Evolutionary conservation across 1,140 invertebrate species (phyloP).

Genomic region (Nephila pilipes): DNA sequence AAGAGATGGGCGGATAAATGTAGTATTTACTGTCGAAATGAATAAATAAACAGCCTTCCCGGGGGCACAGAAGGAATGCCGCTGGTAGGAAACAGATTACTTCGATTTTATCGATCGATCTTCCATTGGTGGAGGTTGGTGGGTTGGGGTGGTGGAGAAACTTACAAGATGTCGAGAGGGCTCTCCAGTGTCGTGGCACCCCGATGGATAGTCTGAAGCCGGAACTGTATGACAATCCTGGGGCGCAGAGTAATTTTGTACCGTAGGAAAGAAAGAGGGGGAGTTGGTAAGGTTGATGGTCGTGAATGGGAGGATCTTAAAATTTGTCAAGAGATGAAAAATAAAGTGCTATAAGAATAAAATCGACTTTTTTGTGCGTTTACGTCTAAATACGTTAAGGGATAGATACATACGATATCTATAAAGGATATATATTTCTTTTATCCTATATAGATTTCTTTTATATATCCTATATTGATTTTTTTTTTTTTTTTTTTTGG

Average conservation of each 20-base stretch:
- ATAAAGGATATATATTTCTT: no score
- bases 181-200: background rate
- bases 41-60: conserved; percentile 62
- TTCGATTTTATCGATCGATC: conserved; percentile 71
- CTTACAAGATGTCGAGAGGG: conserved; percentile 50
- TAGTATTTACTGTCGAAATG: conserved; percentile 70
- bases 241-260: background rate
- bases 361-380: no score
- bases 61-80: conserved; percentile 48
- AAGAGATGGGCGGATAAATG: conserved; percentile 57
- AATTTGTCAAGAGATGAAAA: no score
- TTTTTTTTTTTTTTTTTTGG: no score
- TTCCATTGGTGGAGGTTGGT: background rate
- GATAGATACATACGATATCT: no score
- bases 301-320: no score
- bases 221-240: background rate
- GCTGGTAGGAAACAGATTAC: conserved; percentile 66
- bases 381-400: no score
- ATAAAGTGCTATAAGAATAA: no score
- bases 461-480: no score
- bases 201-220: background rate
- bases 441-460: no score
- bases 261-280: no score
- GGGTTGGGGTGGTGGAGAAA: background rate
- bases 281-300: no score